Evolutionary conservation across 2,888 invertebrate species (phyloP), one percentile per base, ranked within the genome.

Genomic region (Rhagonycha fulva): DNA sequence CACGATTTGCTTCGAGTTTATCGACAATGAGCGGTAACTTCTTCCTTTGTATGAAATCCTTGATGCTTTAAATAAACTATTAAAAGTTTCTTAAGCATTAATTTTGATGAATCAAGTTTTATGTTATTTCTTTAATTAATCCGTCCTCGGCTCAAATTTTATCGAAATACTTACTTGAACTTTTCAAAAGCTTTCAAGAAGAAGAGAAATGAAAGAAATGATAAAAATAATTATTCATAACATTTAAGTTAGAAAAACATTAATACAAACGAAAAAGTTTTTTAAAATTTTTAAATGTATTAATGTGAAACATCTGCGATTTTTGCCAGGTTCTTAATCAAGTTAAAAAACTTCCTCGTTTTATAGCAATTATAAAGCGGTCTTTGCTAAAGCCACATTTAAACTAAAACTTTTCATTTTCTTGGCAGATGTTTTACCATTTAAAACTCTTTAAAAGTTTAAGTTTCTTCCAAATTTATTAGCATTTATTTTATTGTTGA

Each of bases 351-450:
- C 47, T 47, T 47, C 63, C 26, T 62, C 26, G 63, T 66, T 66
- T 66, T 66, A 24, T 66, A 14, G 24, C 63, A 66, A 66, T 66
- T 66, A 66, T 24, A 66, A 23, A 24, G n/a, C 63, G 63, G 23
- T 26, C 24, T 23, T 66, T 23, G 63, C 63, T 26, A 66, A 66
- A 66, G n/a, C 63, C 63, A 19, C 63, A 66, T 66, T 66, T 26
- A 66, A 24, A 66, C 23, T 26, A 66, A 66, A 66, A 66, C 63
- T 66, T 66, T 26, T 66, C 63, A 26, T 66, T 66, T 66, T 24
- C 63, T 66, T 66, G 63, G 63, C 63, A 66, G 26, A 66, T 66
- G 63, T 66, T 62, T 62, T 24, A 66, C 24, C 26, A 66, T 66
- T 66, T 66, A 66, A 66, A 66, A 24, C 63, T 66, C 14, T 66